Conservation (phyloP, 2,797 vertebrate genomes). For the Bryconaethiops microstoma region DNA sequence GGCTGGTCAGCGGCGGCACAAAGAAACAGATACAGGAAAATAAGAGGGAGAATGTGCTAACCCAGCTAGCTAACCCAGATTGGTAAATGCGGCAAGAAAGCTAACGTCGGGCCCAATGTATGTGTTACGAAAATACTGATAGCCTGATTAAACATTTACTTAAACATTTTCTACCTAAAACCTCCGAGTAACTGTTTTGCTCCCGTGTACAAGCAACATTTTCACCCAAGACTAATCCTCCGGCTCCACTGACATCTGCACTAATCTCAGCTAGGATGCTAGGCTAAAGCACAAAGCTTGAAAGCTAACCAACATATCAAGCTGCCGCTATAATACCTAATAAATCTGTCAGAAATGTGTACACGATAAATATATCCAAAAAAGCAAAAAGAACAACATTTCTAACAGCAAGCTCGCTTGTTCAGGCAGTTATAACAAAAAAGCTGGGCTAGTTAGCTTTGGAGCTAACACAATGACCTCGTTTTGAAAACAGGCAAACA, state of each 20-base stretch:
- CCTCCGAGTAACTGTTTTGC: neutral
- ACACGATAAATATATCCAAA: neutral
- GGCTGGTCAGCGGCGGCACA: neutral
- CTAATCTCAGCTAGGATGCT: neutral
- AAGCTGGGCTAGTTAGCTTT: slow-evolving; percentile 1
- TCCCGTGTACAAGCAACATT: neutral
- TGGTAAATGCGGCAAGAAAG: slow-evolving; percentile 23
- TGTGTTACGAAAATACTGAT: neutral
- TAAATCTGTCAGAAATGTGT: too few relatives aligned
- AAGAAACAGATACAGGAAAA: neutral
- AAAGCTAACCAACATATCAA: too few relatives aligned
- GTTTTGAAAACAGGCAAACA: neutral
- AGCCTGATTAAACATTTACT: neutral
- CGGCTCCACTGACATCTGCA: neutral
- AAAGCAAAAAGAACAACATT: neutral
- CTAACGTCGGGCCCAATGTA: slow-evolving; percentile 4
- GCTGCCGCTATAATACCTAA: too few relatives aligned
- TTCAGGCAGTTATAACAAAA: neutral
- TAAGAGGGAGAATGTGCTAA: neutral
- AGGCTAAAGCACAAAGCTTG: neutral
- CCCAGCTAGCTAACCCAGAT: too few relatives aligned
- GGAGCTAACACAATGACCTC: slow-evolving; percentile 45
- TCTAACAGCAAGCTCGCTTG: neutral
- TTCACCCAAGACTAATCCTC: neutral
- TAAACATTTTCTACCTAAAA: neutral